These are phyloP conservation scores for Falcunculus frontatus DNA, from an alignment of 2,113 vertebrate species.

Conservation along the genomic window DNA sequence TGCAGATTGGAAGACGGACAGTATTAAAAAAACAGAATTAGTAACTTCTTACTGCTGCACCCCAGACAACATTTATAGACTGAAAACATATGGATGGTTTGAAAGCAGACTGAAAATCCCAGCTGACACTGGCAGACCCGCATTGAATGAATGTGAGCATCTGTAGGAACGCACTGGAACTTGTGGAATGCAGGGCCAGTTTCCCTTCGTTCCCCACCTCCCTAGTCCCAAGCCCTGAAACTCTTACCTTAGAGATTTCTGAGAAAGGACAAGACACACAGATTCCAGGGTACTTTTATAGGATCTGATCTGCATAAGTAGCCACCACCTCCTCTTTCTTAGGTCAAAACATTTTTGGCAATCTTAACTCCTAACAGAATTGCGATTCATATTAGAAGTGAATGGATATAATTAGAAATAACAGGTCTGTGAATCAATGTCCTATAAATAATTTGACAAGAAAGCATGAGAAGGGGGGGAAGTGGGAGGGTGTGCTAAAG, in stretches of 20 bases:
- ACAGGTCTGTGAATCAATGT: slow-evolving; percentile 57
- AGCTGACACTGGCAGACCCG: not conserved
- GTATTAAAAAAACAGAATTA: slow-evolving; percentile 4
- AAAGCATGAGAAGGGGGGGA: slow-evolving; percentile 28
- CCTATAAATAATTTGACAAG: slow-evolving; percentile 78
- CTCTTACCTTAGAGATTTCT: slow-evolving; percentile 70
- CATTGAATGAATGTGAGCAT: not conserved
- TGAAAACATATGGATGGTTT: not conserved
- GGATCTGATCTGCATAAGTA: slow-evolving; percentile 66
- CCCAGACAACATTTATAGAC: not conserved
- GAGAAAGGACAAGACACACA: slow-evolving; percentile 54
- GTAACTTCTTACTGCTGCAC: not conserved
- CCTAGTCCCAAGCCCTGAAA: not conserved
- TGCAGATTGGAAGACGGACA: slow-evolving; percentile 11
- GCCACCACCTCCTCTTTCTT: slow-evolving; percentile 71
- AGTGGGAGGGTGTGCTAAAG: not conserved
- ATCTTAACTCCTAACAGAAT: slow-evolving; percentile 66
- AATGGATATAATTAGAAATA: slow-evolving; percentile 82
- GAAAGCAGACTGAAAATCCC: slow-evolving; percentile 11
- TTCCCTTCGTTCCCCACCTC: not conserved
- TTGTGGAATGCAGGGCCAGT: slow-evolving; percentile 15
- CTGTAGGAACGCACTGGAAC: slow-evolving; percentile 1
- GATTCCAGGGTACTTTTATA: slow-evolving; percentile 66
- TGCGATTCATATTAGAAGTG: slow-evolving; percentile 69
- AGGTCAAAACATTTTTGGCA: slow-evolving; percentile 71